Conservation (phyloP, 2,888 invertebrate species). For the Nineta flava region DNA sequence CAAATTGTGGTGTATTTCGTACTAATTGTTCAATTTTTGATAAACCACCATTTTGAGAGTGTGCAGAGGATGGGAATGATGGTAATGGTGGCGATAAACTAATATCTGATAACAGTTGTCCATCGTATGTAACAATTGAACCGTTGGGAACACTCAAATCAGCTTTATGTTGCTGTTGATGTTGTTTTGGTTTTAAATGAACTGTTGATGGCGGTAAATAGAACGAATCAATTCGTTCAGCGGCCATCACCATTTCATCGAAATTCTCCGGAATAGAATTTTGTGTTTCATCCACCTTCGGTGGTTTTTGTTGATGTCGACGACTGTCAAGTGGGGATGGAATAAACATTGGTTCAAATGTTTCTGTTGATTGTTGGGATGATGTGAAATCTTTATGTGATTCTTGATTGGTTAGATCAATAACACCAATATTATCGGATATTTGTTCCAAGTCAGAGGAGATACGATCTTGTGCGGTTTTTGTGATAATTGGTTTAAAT, state of each 20-base stretch:
- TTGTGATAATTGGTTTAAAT: constrained; percentile 61
- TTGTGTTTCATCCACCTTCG: constrained; percentile 7
- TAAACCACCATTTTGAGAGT: constrained; percentile 21
- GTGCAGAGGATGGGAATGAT: constrained; percentile 16
- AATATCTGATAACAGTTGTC: constrained; percentile 54
- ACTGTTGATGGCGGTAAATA: constrained; percentile 55
- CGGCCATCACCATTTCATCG: constrained; percentile 48
- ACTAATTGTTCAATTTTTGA: constrained; percentile 42
- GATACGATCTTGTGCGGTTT: constrained; percentile 37
- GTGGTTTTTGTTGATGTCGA: constrained; percentile 1
- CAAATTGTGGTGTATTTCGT: constrained; percentile 52
- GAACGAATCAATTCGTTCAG: constrained; percentile 52
- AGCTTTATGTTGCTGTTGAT: constrained; percentile 24
- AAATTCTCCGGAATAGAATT: not conserved
- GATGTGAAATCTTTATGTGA: constrained; percentile 30
- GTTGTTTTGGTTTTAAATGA: constrained; percentile 19
- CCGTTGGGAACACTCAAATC: constrained; percentile 34
- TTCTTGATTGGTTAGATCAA: constrained; percentile 28
- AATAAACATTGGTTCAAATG: constrained; percentile 67
- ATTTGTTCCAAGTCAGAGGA: constrained; percentile 22
- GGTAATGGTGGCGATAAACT: constrained; percentile 33
- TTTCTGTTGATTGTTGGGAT: constrained; percentile 38
- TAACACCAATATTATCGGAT: constrained; percentile 29
- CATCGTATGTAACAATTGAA: constrained; percentile 58
- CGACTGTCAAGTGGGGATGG: constrained; percentile 56